Evolutionary conservation across 2,888 invertebrate genomes (phyloP), one percentile per base, ranked within the genome.

Genomic region (Phlogophora meticulosa): DNA sequence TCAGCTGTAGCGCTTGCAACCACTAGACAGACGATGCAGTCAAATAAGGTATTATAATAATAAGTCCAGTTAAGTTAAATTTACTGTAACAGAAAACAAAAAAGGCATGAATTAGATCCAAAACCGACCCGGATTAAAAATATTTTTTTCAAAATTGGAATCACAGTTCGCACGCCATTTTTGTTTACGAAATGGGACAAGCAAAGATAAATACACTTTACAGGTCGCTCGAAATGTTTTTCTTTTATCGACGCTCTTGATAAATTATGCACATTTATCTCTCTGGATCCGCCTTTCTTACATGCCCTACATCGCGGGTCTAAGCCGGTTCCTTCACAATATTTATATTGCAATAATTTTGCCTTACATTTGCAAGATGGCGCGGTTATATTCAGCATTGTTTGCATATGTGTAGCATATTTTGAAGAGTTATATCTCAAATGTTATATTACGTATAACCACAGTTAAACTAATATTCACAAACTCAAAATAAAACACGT

Each of bases 211-310:
- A 61, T 71, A 61, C 36, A 24, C 22, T 34, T 53, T 60, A 51
- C 56, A 75, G 36, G 49, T 36, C 48, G 22, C 40, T 11, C 45
- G 15, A 56, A 43, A 57, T 28, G 28, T 28, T 70, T 57, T 45
- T 40, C 53, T 55, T 61, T 56, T 55, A 76, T 73, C 73, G 77
- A 76, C 22, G 48, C 43, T 58, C 40, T 15, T 71, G 73, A 73
- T 73, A 73, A 73, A 73, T 73, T 55, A 76, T 76, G 57, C 58
- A 76, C 57, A 69, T 70, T 62, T 70, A 71, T 73, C 62, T 57
- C 46, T 1, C 1, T 13, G 28, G 57, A 45, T 58, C 40, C 70
- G 46, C 57, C n/a, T 62, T 76, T 46, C 69, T 46, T 43, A 38
- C 40, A 53, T 40, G 71, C n/a, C 56, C 46, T 61, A 76, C 61